Evolutionary conservation across 1,140 invertebrate species (phyloP), one percentile per base, ranked within the genome.

Genomic region (Drosophila ambigua): DNA sequence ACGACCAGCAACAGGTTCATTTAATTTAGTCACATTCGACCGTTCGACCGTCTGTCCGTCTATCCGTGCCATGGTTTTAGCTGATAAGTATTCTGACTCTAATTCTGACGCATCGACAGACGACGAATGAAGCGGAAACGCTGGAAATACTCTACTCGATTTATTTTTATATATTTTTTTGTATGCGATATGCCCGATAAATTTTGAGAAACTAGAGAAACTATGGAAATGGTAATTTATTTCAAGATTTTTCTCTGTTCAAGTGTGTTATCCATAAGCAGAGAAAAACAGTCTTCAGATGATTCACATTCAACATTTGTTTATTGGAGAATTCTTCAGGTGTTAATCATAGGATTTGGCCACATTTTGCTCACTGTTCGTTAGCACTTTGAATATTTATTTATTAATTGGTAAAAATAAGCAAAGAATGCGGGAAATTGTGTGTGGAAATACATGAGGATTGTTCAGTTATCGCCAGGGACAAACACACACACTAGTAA

Each of bases 11-110:
- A 82, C 81, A 85, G 74, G 82, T 82, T 87, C 50, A 81, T 72
- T 85, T 60, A 53, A 81, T 85, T 87, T 87, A 88, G 78, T 76
- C 83, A 88, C 59, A 78, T 51, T 55, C 44, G 46, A 16, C 63
- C 51, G 31, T 35, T 35, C 31, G 31, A 39, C 35, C 4, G 35
- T 39, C 35, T 11, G 35, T 39, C 9, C 8, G 8, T 11, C 35
- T 11, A 7, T 39, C 35, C 35, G 66, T 50, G 31, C 20, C 63
- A 72, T 31, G 64, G 64, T 48, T 53, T 64, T 74, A 60, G n/a
- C 78, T 87, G 82, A 87, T 88, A 88, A 78, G 55, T 76, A 52
- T 63, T 45, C 48, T 41, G 50, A 11, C 35, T 39, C 57, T 62
- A 48, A 31, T 55, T 63, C 63, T 87, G 82, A 85, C 82, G 79